A percentile compares a stretch with the other conserved stretches of the same genome.
Evolutionary conservation across 2,797 vertebrate species (phyloP).

Genomic region (Remorina albescens): DNA sequence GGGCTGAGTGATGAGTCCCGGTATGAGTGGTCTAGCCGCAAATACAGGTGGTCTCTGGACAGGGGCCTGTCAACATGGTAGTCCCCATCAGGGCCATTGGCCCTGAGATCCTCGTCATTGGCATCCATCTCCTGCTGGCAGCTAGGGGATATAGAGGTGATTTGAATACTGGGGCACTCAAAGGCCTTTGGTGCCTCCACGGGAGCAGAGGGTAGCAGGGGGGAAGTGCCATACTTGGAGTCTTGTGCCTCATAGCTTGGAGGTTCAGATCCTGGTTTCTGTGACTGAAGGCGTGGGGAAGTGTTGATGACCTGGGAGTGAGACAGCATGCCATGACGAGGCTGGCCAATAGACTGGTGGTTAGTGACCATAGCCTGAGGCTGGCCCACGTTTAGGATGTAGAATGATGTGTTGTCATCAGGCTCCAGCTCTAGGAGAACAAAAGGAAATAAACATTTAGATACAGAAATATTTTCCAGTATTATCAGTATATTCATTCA

Average conservation of each 20-base stretch:
- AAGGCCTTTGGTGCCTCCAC: slow-evolving; percentile 93
- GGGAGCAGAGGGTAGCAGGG: slow-evolving; percentile 73
- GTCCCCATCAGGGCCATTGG: slow-evolving; percentile 92
- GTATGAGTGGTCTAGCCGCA: slow-evolving; percentile 96
- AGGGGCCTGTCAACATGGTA: slow-evolving; percentile 90
- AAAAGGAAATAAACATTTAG: slow-evolving; percentile 29
- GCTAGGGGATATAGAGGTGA: slow-evolving; percentile 99
- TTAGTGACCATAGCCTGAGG: slow-evolving; percentile 86
- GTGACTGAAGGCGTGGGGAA: slow-evolving; percentile 87
- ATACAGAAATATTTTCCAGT: slow-evolving; percentile 9
- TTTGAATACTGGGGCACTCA: slow-evolving; percentile 99
- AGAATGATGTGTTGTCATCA: slow-evolving; percentile 96
- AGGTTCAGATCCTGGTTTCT: slow-evolving; percentile 89
- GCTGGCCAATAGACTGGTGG: slow-evolving; percentile 90
- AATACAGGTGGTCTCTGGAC: slow-evolving; percentile 96
- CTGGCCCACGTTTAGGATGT: slow-evolving; percentile 96
- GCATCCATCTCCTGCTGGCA: slow-evolving; percentile 97
- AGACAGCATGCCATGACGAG: slow-evolving; percentile 91
- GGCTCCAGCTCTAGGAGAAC: slow-evolving; percentile 91
- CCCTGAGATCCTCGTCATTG: slow-evolving; percentile 87
- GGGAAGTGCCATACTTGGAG: slow-evolving; percentile 88
- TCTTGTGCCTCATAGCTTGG: slow-evolving; percentile 84
- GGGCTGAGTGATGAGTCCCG: slow-evolving; percentile 96
- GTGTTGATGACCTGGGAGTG: slow-evolving; percentile 90
- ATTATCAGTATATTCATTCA: not conserved